phyloP scores from a whole-genome alignment of 1,140 invertebrate genomes.

The Proales similis region DNA sequence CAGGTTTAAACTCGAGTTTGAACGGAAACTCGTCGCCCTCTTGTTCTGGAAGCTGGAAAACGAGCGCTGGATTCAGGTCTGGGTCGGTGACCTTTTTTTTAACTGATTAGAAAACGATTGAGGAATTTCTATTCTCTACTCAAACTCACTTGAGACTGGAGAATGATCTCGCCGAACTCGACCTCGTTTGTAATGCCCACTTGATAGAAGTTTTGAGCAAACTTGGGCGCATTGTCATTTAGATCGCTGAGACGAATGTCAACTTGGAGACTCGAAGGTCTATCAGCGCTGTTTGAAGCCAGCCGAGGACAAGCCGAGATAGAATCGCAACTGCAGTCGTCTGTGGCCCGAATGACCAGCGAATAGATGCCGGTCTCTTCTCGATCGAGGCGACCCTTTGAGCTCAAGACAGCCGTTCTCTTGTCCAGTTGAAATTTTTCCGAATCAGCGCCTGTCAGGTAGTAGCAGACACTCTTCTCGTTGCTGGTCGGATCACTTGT shows the following conservation, averaged over 20 bases:
- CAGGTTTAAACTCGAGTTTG: no score
- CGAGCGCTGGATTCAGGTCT: slow-evolving; percentile 4
- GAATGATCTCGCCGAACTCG: slow-evolving; percentile 32
- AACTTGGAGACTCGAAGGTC: neutral
- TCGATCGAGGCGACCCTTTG: slow-evolving; percentile 5
- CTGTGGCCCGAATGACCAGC: slow-evolving; percentile 13
- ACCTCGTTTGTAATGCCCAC: slow-evolving; percentile 24
- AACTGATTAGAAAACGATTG: neutral
- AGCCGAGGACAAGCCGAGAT: no score
- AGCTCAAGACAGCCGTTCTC: neutral
- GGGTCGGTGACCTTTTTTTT: neutral
- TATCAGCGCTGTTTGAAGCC: neutral
- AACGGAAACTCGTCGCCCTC: no score
- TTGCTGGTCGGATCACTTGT: neutral
- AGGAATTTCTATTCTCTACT: neutral
- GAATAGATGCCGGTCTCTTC: slow-evolving; percentile 6
- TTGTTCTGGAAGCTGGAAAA: no score
- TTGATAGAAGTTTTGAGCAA: slow-evolving; percentile 31
- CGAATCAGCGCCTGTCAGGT: slow-evolving; percentile 4
- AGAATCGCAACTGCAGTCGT: slow-evolving; percentile 16
- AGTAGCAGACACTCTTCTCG: slow-evolving; percentile 2
- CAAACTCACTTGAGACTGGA: slow-evolving; percentile 6
- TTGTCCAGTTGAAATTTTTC: neutral
- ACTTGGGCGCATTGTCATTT: slow-evolving; percentile 22
- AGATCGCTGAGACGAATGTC: slow-evolving; percentile 5